Evolutionary conservation across 2,113 vertebrate species (phyloP), one percentile per base, ranked within the genome.

Genomic region (Cheirogaleus medius): DNA sequence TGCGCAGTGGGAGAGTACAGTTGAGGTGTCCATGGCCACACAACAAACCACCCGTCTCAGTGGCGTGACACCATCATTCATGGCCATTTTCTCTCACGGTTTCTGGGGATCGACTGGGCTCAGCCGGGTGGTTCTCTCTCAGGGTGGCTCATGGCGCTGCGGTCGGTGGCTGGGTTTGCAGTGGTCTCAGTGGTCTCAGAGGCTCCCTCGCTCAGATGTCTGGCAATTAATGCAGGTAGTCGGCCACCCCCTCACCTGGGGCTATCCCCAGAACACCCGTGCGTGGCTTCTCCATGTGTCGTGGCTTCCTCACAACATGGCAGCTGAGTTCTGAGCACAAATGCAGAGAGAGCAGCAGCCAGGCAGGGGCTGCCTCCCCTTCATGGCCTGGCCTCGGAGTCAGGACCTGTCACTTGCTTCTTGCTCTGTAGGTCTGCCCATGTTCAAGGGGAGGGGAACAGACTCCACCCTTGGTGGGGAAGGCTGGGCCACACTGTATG

Each of bases 1-100:
- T 0, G 54, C 25, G 25, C 34, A 3, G 8, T 0, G 1, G 42
- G 21, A 29, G 20, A 7, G n/a, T 6, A 4, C 9, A 3, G 47
- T 15, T 39, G 2, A 5, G 77, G 44, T 9, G 18, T 18, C 56
- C 14, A 11, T 39, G 8, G 23, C 54, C 14, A n/a, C 37, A 17
- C 25, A 0, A 39, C 54, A 60, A 6, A 6, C 56, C 15, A 7
- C 37, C 37, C 25, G 2, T 6, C 37, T 42, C 80, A 17, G 80
- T 0, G 1, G 37, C 10, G 20, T 14, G 3, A 6, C 20, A 6
- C 21, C 37, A 1, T 18, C 8, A 1, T 12, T 63, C 6, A 13
- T 18, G 39, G 49, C 34, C 15, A 1, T 29, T 6, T 29, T 4
- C 18, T 60, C 39, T 13, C 29, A 1, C 1, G 34, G 23, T 23